Conservation (phyloP, 2,797 vertebrate species). For the Argyrosomus regius region DNA sequence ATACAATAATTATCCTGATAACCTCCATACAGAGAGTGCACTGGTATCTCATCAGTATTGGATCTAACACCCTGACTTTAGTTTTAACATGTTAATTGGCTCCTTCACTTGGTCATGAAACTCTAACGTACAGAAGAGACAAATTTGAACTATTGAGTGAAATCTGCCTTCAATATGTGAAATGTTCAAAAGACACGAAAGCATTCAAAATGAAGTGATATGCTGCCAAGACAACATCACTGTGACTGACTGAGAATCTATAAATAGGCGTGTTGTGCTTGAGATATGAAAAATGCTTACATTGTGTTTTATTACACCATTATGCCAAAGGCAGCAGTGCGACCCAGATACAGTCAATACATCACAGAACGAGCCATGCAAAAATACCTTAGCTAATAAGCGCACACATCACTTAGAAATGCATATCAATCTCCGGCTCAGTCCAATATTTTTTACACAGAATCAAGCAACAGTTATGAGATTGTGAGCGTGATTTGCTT, state of each 20-base stretch:
- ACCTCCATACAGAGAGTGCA: too few relatives aligned
- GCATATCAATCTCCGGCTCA: slow-evolving; percentile 35
- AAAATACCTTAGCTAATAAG: slow-evolving; percentile 33
- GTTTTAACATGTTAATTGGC: neutral
- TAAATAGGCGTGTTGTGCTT: slow-evolving; percentile 43
- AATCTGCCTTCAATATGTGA: slow-evolving; percentile 1
- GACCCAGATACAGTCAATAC: slow-evolving; percentile 73
- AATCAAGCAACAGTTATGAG: neutral
- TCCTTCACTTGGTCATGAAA: neutral
- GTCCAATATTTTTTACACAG: neutral
- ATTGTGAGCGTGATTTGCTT: neutral
- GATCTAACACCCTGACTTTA: too few relatives aligned
- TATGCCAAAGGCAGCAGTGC: slow-evolving; percentile 61
- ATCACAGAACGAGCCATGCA: slow-evolving; percentile 35
- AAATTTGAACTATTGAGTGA: neutral
- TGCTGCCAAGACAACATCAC: slow-evolving; percentile 5
- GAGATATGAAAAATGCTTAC: slow-evolving; percentile 63
- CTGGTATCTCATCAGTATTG: too few relatives aligned
- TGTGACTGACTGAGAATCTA: slow-evolving; percentile 44
- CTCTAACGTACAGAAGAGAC: neutral
- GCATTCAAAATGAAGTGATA: neutral
- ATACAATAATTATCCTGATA: too few relatives aligned
- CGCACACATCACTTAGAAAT: slow-evolving; percentile 47
- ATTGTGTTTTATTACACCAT: slow-evolving; percentile 63
- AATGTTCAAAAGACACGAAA: neutral